A percentile compares a stretch with the other conserved stretches of the same genome.
Conservation (phyloP, 2,797 vertebrate species). For the Spinibarbus caldwelli region DNA sequence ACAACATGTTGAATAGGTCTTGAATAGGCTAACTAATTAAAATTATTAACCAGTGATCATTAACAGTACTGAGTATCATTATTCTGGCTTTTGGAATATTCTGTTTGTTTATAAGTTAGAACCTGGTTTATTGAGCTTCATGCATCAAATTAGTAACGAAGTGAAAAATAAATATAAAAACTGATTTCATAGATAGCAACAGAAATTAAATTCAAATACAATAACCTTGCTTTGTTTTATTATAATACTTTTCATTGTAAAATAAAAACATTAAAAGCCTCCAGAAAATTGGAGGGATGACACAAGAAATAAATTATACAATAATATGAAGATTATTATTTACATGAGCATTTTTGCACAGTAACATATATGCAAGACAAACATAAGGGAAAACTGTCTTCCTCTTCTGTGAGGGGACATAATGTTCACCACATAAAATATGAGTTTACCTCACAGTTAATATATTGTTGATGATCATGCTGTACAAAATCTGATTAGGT, state of each 20-base stretch:
- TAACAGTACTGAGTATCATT: neutral
- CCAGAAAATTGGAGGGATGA: slow-evolving; percentile 66
- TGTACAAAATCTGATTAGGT: neutral
- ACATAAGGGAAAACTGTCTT: neutral
- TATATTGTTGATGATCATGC: neutral
- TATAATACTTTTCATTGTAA: slow-evolving; percentile 11
- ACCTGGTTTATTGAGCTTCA: neutral
- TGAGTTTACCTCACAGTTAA: neutral
- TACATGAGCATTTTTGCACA: slow-evolving; percentile 3
- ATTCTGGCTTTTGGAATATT: neutral
- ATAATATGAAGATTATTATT: slow-evolving; percentile 18
- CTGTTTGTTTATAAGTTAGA: neutral
- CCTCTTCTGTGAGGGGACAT: neutral
- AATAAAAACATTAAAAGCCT: slow-evolving; percentile 59
- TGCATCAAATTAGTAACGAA: neutral
- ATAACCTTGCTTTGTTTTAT: slow-evolving; percentile 5
- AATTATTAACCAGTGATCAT: neutral
- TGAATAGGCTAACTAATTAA: neutral
- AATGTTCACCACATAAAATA: neutral
- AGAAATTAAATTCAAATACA: neutral
- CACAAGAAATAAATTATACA: slow-evolving; percentile 66
- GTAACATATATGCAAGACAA: slow-evolving; percentile 4
- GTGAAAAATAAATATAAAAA: neutral
- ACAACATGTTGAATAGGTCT: neutral
- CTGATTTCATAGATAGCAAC: neutral